phyloP scores from a whole-genome alignment of 2,797 vertebrate genomes.

The Xerus rutilus region DNA sequence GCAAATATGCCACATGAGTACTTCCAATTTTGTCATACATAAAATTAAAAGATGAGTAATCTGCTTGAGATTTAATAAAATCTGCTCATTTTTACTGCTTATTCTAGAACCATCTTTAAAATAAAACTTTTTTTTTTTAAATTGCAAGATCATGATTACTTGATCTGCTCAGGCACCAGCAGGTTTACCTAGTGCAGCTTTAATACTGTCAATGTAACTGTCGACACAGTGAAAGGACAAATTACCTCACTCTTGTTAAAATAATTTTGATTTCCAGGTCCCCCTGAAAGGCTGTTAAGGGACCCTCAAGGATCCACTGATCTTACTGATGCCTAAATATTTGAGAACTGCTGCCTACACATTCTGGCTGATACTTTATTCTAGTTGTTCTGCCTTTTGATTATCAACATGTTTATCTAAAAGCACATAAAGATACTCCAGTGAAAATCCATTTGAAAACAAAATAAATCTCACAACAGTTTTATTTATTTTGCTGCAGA shows the following conservation, averaged over 20 bases:
- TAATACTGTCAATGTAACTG: background rate
- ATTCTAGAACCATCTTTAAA: background rate
- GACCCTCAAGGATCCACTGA: background rate
- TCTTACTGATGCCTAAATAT: background rate
- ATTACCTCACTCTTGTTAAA: background rate
- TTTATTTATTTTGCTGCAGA: constrained; percentile 3
- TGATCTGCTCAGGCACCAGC: background rate
- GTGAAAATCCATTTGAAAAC: background rate
- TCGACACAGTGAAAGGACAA: background rate
- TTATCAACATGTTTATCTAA: background rate
- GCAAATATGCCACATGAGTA: rapidly evolving
- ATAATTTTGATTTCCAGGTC: background rate
- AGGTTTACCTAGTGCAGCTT: background rate
- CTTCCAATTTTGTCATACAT: background rate
- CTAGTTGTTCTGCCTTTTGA: background rate
- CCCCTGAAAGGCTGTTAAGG: background rate
- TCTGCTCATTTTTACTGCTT: background rate
- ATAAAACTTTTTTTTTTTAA: background rate
- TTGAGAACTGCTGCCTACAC: background rate
- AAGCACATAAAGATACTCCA: constrained; percentile 19
- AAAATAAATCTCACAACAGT: background rate
- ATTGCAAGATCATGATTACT: background rate
- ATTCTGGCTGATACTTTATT: background rate
- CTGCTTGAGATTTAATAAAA: background rate
- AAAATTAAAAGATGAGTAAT: background rate